Base-by-base conservation (phyloP, 2,888 invertebrate genomes). In the Caenorhabditis wallacei region DNA sequence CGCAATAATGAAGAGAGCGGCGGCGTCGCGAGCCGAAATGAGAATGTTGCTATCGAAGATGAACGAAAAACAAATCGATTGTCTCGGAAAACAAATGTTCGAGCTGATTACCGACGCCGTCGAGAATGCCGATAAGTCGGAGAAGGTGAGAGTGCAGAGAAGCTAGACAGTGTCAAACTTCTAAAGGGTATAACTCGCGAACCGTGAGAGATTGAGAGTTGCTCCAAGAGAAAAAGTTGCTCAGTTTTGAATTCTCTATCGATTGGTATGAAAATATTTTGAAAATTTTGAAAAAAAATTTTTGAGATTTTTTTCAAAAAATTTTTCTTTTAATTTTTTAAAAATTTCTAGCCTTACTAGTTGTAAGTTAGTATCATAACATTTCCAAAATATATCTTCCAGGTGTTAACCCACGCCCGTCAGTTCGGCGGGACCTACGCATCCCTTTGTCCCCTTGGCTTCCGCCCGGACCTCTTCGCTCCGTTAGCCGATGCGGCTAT, bases 391-490 rank as follows among this genome's bases (percentile, higher is more conserved):
- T n/a, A n/a, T 5, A 30, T 30, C 30, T 68, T 81, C 11, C 68
- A 86, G 85, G 87, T 86, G 11, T 74, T 85, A 4, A 68, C 69
- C 43, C 84, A 87, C 40, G 88, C 90, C 13, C 84, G 82, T 24
- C 80, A 80, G 22, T 88, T 88, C 59, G 91, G 91, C 1, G 87
- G 87, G 48, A 85, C 88, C 10, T 90, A 88, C 63, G 91, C 89
- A 0, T 81, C 85, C 24, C 82, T 91, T 1, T 90, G 89, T 68
- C 87, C 88, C 2, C 71, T 88, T 43, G 91, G 91, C 16, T 91
- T 91, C 80, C 87, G 91, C 11, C 91, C 91, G n/a, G 91, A 91
- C 63, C 88, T 88, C n/a, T 91, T 91, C 75, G 87, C 91, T 2
- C 84, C 86, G 7, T 80, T 91, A 2, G 91, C 91, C 16, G 91